Evolutionary conservation across 2,888 invertebrate species (phyloP).

Genomic region (Ophraella communa): DNA sequence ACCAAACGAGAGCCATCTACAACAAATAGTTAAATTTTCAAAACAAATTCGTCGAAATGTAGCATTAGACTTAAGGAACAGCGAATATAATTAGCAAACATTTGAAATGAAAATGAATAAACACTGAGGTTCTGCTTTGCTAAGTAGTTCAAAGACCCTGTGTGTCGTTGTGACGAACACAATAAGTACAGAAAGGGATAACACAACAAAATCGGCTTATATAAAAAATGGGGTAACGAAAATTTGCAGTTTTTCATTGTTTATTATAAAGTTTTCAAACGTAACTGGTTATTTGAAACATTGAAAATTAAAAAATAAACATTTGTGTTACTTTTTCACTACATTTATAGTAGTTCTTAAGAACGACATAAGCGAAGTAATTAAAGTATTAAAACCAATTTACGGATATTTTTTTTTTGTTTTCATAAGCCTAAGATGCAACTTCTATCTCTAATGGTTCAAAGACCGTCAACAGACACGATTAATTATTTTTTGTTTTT

Average conservation of each 20-base stretch:
- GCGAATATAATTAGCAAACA: conserved; percentile 24
- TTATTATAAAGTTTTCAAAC: no score
- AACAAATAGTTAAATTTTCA: neutral
- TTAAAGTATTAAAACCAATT: no score
- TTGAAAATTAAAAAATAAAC: no score
- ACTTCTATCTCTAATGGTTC: no score
- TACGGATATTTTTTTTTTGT: no score
- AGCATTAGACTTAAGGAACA: conserved; percentile 3
- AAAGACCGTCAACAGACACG: neutral
- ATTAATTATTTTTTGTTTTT: neutral
- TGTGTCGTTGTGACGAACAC: conserved; percentile 13
- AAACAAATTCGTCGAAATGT: conserved; percentile 17
- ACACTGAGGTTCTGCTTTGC: conserved; percentile 27
- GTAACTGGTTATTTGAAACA: no score
- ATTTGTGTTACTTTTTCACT: no score
- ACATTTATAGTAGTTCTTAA: no score
- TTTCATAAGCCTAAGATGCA: no score
- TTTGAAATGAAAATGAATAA: conserved; percentile 34
- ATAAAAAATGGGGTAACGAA: neutral
- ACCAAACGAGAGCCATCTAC: neutral
- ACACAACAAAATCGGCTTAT: conserved; percentile 6
- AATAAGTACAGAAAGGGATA: neutral
- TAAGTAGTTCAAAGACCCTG: conserved; percentile 31
- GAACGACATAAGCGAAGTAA: no score
- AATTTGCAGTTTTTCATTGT: no score